These are phyloP conservation scores for Drosophila simulans DNA, from an alignment of 1,140 invertebrate species.

Conservation along the genomic window DNA sequence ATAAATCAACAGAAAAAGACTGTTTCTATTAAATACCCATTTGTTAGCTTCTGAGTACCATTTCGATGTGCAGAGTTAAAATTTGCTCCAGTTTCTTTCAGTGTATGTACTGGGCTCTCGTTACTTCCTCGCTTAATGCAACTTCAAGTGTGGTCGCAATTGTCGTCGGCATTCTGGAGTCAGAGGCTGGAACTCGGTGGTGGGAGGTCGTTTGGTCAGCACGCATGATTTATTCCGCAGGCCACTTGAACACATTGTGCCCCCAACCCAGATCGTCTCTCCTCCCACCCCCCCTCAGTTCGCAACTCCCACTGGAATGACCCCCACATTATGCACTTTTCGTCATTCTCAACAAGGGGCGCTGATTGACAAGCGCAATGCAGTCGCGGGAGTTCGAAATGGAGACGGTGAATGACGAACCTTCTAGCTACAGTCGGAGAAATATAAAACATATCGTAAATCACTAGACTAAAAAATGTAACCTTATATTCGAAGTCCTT, in stretches of 20 bases:
- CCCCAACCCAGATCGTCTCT: not conserved
- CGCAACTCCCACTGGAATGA: conserved; percentile 19
- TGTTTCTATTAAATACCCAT: too few relatives aligned
- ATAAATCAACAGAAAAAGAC: too few relatives aligned
- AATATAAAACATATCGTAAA: conserved; percentile 7
- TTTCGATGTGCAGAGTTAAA: not conserved
- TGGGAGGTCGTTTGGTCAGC: conserved; percentile 71
- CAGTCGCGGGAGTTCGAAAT: conserved; percentile 35
- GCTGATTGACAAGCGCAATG: conserved; percentile 70
- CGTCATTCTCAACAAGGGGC: conserved; percentile 65
- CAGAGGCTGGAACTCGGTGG: conserved; percentile 25
- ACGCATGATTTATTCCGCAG: conserved; percentile 54
- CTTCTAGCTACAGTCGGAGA: conserved; percentile 11
- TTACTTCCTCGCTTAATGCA: conserved; percentile 48
- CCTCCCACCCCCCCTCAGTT: too few relatives aligned
- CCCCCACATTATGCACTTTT: conserved; percentile 62
- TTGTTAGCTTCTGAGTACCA: not conserved
- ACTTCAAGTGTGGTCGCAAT: conserved; percentile 66
- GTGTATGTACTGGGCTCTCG: conserved; percentile 18
- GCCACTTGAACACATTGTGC: conserved; percentile 28
- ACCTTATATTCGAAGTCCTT: not conserved
- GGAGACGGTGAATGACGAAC: conserved; percentile 35
- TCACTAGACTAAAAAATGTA: not conserved
- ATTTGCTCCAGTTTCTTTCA: not conserved
- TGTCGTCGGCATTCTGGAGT: conserved; percentile 20